Evolutionary conservation across 2,797 vertebrate species (phyloP).

Genomic region (Manis crassicaudata): DNA sequence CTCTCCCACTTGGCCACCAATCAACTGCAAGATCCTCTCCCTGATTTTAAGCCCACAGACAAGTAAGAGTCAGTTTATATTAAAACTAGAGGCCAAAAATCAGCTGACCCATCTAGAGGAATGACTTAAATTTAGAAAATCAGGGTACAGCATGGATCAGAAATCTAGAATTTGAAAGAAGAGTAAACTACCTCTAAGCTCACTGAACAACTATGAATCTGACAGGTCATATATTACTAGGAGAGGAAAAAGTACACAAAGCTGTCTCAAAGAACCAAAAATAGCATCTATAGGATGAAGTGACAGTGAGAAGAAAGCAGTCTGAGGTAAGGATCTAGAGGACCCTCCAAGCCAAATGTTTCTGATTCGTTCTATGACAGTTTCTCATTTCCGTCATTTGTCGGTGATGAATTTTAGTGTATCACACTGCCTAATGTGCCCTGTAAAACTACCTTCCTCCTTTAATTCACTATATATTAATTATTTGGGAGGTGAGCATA

Average conservation of each 20-base stretch:
- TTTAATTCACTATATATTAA: not conserved
- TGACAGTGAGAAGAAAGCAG: not conserved
- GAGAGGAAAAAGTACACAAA: not conserved
- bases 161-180: constrained; percentile 11
- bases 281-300: not conserved
- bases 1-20: not conserved
- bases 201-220: not conserved
- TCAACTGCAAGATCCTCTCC: not conserved
- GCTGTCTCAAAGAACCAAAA: not conserved
- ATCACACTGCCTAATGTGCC: not conserved
- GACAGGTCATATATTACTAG: not conserved
- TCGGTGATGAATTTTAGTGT: not conserved
- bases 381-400: not conserved
- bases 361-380: not conserved
- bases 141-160: not conserved
- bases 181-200: not conserved
- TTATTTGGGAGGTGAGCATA: not conserved
- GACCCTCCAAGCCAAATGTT: not conserved
- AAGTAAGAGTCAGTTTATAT: not conserved
- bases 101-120: not conserved
- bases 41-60: not conserved
- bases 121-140: not conserved
- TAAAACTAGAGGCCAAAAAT: constrained; percentile 2
- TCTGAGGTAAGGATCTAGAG: not conserved
- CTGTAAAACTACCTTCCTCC: not conserved